A percentile compares a stretch with the other conserved stretches of the same genome.
These are phyloP conservation scores for Tenthredo notha DNA, from an alignment of 2,888 invertebrate species.

Conservation along the genomic window DNA sequence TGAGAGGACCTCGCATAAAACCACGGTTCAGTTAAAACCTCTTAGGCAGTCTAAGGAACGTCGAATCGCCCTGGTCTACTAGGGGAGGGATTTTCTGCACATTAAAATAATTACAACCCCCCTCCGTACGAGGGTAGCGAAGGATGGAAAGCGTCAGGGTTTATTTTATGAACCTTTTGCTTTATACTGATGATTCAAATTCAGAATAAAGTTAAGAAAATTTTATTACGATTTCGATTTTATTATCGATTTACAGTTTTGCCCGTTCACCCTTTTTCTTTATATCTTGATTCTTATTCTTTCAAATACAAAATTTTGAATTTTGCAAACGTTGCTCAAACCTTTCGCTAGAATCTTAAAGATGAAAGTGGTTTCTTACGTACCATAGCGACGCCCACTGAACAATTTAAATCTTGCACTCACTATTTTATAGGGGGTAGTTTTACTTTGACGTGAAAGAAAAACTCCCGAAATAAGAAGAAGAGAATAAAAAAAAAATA, in stretches of 20 bases:
- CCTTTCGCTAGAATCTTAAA: slow-evolving; percentile 55
- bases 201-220: neutral
- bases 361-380: slow-evolving; percentile 65
- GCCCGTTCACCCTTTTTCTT: neutral
- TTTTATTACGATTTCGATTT: neutral
- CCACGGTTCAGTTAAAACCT: slow-evolving; percentile 53
- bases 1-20: slow-evolving; percentile 42
- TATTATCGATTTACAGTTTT: neutral
- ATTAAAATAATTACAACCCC: slow-evolving; percentile 59
- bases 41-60: slow-evolving; percentile 50
- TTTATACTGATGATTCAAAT: neutral
- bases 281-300: neutral
- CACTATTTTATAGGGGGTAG: slow-evolving; percentile 64
- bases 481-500: neutral
- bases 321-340: slow-evolving; percentile 18
- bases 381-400: slow-evolving; percentile 61
- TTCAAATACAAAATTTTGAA: neutral
- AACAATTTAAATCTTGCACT: slow-evolving; percentile 66
- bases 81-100: slow-evolving; percentile 32
- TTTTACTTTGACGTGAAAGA: slow-evolving; percentile 53
- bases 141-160: neutral
- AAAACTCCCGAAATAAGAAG: neutral
- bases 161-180: neutral
- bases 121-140: slow-evolving; percentile 19
- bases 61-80: slow-evolving; percentile 46